A percentile compares a stretch with the other conserved stretches of the same genome.
Evolutionary conservation across 2,888 invertebrate genomes (phyloP).

Genomic region (Aspidiotus rigidus): DNA sequence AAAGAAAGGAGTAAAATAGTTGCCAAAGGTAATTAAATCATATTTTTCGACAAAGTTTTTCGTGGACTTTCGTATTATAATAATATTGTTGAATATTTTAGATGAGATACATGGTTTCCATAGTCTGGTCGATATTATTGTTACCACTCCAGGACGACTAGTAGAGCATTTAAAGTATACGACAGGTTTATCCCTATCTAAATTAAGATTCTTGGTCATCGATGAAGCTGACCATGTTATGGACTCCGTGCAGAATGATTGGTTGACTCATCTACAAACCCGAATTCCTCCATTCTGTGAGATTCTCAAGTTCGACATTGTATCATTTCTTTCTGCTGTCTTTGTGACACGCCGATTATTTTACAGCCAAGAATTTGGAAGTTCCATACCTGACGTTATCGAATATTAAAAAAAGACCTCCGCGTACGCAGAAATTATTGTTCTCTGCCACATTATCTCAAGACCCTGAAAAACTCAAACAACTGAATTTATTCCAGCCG

Average conservation of each 20-base stretch:
- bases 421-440: constrained; percentile 75
- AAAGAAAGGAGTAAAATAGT: constrained; percentile 33
- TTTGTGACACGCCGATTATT: neutral
- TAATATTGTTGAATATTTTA: constrained; percentile 20
- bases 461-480: constrained; percentile 89
- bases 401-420: constrained; percentile 44
- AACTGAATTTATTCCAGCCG: constrained; percentile 82
- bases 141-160: constrained; percentile 87
- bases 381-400: constrained; percentile 16
- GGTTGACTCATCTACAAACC: constrained; percentile 71
- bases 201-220: constrained; percentile 71
- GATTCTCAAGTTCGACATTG: neutral
- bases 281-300: constrained; percentile 44
- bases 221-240: constrained; percentile 96
- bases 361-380: constrained; percentile 7
- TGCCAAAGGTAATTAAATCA: constrained; percentile 21
- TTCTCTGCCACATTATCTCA: constrained; percentile 96
- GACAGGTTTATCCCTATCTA: constrained; percentile 61
- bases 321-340: neutral
- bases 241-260: constrained; percentile 83
- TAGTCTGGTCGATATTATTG: constrained; percentile 68
- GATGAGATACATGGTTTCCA: constrained; percentile 45
- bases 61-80: neutral
- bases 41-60: constrained; percentile 41
- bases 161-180: constrained; percentile 84